phyloP scores from a whole-genome alignment of 2,888 invertebrate species.

The Galerucella calmariensis region DNA sequence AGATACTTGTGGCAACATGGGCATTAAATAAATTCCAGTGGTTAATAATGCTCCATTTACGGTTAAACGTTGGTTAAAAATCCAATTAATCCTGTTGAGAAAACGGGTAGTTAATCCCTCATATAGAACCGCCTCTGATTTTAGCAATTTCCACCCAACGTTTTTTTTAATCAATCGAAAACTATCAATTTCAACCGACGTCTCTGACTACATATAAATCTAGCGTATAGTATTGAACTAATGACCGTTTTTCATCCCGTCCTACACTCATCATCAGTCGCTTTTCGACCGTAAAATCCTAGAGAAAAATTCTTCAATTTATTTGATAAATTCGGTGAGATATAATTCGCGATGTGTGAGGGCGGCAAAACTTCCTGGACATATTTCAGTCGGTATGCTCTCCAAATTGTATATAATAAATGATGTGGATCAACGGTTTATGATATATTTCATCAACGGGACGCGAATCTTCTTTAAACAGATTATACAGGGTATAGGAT shows the following conservation, averaged over 20 bases:
- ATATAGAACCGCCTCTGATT: background rate
- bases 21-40: background rate
- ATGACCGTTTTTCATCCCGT: conserved; percentile 15
- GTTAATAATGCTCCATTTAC: background rate
- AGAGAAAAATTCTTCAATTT: conserved; percentile 20
- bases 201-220: conserved; percentile 8
- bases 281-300: conserved; percentile 17
- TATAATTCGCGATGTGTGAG: conserved; percentile 24
- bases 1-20: no score
- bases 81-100: background rate
- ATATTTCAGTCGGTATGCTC: conserved; percentile 17
- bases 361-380: conserved; percentile 8
- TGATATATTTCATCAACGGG: background rate
- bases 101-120: background rate
- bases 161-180: conserved; percentile 12
- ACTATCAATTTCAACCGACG: conserved; percentile 8
- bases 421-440: conserved; percentile 8
- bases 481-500: background rate
- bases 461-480: background rate
- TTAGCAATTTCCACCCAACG: conserved; percentile 2
- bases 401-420: conserved; percentile 20
- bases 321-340: conserved; percentile 19
- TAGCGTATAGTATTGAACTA: conserved; percentile 13
- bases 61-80: background rate
- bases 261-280: conserved; percentile 10